phyloP scores from a whole-genome alignment of 2,888 invertebrate species.

The Hydraecia micacea region DNA sequence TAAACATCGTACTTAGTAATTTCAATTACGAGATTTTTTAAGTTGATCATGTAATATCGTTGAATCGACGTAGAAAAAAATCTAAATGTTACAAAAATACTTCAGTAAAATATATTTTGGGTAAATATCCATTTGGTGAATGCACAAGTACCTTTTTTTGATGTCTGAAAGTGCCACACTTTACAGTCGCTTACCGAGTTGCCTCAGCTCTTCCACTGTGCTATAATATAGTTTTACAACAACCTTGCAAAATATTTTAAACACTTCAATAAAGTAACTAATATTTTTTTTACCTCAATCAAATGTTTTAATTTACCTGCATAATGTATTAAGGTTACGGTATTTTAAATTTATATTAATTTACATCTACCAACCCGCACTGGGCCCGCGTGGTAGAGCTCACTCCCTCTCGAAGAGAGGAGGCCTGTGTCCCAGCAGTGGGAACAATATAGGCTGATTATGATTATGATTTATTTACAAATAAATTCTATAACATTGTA shows the following conservation, averaged over 20 bases:
- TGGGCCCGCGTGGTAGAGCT: too few species aligned
- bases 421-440: too few species aligned
- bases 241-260: slow-evolving; percentile 19
- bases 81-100: not conserved
- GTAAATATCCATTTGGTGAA: not conserved
- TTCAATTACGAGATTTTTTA: not conserved
- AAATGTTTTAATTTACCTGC: not conserved
- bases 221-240: not conserved
- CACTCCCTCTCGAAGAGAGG: too few species aligned
- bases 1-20: too few species aligned
- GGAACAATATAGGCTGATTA: too few species aligned
- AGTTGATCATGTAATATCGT: too few species aligned
- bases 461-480: not conserved
- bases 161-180: not conserved
- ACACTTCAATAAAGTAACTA: not conserved
- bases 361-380: too few species aligned
- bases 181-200: not conserved
- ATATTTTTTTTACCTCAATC: not conserved
- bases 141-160: not conserved
- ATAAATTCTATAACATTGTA: not conserved
- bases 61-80: not conserved
- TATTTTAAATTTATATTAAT: not conserved
- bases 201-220: not conserved
- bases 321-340: not conserved
- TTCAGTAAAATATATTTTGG: not conserved